These are phyloP conservation scores for Noctua comes DNA, from an alignment of 2,888 invertebrate species.

Conservation along the genomic window DNA sequence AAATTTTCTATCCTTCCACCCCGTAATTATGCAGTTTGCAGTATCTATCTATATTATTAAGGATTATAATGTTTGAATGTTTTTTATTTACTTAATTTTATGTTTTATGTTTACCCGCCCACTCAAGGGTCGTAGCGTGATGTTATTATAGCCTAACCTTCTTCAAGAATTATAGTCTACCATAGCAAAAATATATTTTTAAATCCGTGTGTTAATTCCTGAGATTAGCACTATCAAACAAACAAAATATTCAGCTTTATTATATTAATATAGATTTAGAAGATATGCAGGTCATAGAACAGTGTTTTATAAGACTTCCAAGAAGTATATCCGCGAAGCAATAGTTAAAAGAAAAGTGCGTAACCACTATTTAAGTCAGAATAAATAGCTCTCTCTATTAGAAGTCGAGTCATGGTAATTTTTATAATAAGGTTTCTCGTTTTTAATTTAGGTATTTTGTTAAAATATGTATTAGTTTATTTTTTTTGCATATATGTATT, in stretches of 20 bases:
- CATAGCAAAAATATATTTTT: too few species aligned
- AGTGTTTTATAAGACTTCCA: background rate
- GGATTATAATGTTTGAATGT: background rate
- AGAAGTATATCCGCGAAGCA: conserved; percentile 4
- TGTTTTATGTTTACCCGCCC: too few species aligned
- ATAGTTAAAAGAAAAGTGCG: too few species aligned
- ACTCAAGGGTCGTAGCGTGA: background rate
- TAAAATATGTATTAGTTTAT: too few species aligned
- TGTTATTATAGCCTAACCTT: background rate
- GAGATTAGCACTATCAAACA: background rate
- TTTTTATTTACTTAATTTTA: too few species aligned
- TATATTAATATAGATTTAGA: background rate
- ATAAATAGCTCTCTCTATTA: too few species aligned
- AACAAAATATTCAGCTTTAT: background rate
- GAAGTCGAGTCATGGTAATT: too few species aligned
- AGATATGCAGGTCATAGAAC: background rate
- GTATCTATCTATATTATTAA: background rate
- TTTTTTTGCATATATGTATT: too few species aligned
- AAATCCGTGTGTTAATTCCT: background rate
- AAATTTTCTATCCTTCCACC: too few species aligned
- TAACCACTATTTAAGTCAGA: too few species aligned
- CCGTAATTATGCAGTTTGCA: background rate
- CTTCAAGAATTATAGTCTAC: background rate
- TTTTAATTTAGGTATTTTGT: too few species aligned
- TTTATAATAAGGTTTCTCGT: too few species aligned